Percentiles rank a stretch among this genome's conserved stretches.
phyloP scores from a whole-genome alignment of 2,113 vertebrate genomes.

The Tautogolabrus adspersus region DNA sequence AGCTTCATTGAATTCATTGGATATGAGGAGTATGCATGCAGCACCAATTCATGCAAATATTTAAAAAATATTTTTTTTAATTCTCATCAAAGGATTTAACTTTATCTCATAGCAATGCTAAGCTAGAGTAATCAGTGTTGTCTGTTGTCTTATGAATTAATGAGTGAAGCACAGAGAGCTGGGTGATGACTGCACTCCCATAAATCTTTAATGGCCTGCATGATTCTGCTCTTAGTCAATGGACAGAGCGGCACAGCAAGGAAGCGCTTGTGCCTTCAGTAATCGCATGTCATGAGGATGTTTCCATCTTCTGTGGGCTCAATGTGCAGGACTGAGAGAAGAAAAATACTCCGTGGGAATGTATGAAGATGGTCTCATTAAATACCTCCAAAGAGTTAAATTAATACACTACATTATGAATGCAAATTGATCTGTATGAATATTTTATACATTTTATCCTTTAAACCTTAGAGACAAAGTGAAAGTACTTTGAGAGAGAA shows the following conservation, averaged over 20 bases:
- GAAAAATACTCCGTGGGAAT: conserved; percentile 40
- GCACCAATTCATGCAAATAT: neutral
- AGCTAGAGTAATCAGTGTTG: conserved; percentile 33
- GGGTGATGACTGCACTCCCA: conserved; percentile 65
- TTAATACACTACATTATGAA: conserved; percentile 45
- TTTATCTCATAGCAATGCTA: neutral
- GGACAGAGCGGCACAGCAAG: conserved; percentile 50
- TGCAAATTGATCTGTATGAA: conserved; percentile 7
- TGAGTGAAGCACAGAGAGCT: conserved; percentile 66
- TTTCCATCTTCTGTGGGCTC: conserved; percentile 22
- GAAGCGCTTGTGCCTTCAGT: conserved; percentile 56
- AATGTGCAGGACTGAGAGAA: conserved; percentile 28
- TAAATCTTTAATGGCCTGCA: conserved; percentile 73
- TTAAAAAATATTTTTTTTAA: neutral
- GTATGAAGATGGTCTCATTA: conserved; percentile 37
- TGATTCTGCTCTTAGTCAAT: conserved; percentile 72
- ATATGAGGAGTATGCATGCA: neutral
- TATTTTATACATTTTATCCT: conserved; percentile 14
- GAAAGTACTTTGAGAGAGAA: no score
- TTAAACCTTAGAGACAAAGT: neutral
- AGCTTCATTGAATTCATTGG: conserved; percentile 1
- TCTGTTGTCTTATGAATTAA: conserved; percentile 70
- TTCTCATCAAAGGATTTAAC: neutral
- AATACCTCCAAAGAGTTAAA: conserved; percentile 31
- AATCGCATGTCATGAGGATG: conserved; percentile 28